These are phyloP conservation scores for Lasioglossum zephyrum DNA, from an alignment of 2,888 invertebrate genomes.

Conservation along the genomic window DNA sequence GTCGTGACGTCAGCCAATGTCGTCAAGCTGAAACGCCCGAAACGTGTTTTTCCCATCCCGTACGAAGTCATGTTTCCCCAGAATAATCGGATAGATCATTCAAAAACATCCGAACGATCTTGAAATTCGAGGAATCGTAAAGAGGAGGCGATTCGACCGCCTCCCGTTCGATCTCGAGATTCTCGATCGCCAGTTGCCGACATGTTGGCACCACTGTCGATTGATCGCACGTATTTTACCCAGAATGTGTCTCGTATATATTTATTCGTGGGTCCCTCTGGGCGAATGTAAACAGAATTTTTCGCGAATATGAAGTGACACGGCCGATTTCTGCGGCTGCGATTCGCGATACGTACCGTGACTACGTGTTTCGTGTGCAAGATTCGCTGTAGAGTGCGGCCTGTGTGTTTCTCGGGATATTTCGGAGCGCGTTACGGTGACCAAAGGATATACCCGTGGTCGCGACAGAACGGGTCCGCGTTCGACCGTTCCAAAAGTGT, in stretches of 20 bases:
- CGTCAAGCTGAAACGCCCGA: constrained; percentile 40
- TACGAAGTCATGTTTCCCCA: background rate
- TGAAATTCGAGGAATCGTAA: background rate
- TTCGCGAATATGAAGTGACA: constrained; percentile 76
- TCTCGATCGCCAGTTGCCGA: constrained; percentile 9
- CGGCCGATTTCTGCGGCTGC: constrained; percentile 69
- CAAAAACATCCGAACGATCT: background rate
- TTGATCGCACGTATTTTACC: constrained; percentile 79
- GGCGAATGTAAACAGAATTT: constrained; percentile 80
- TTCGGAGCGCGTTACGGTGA: constrained; percentile 50
- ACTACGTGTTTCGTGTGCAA: constrained; percentile 10
- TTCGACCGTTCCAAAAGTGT: constrained; percentile 53
- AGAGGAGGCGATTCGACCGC: background rate
- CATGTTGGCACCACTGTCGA: constrained; percentile 77
- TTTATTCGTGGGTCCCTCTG: constrained; percentile 65
- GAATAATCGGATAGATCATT: background rate
- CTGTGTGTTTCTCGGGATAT: constrained; percentile 18
- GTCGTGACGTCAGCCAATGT: constrained; percentile 72
- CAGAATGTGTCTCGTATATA: constrained; percentile 74
- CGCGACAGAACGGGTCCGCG: constrained; percentile 67
- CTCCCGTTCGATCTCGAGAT: background rate
- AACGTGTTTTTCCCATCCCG: background rate
- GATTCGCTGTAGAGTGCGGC: background rate
- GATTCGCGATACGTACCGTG: constrained; percentile 54
- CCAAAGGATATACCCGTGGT: constrained; percentile 57